Evolutionary conservation across 2,888 invertebrate species (phyloP).

Genomic region (Drosophila planitibia): DNA sequence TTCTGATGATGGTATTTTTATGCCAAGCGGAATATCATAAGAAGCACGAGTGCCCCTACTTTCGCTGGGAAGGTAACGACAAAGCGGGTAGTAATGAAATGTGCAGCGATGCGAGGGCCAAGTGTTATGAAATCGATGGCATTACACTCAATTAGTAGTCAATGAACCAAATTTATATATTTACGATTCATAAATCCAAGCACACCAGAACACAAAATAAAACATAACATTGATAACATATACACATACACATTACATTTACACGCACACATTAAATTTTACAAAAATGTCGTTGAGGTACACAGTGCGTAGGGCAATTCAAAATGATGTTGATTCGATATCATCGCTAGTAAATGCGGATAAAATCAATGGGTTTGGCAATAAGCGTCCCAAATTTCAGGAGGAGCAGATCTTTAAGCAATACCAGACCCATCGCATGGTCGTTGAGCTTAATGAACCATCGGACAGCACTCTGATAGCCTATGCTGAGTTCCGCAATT

Average conservation of each 20-base stretch:
- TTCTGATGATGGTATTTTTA: slow-evolving; percentile 60
- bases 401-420: slow-evolving; percentile 49
- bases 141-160: slow-evolving; percentile 22
- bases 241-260: background rate
- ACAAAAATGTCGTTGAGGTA: slow-evolving; percentile 28
- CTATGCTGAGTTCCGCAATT: slow-evolving; percentile 78
- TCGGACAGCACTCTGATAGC: slow-evolving; percentile 33
- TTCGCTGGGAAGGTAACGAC: slow-evolving; percentile 57
- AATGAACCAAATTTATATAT: slow-evolving; percentile 4
- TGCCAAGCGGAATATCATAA: slow-evolving; percentile 65
- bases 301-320: slow-evolving; percentile 50
- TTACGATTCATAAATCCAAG: slow-evolving; percentile 21
- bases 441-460: slow-evolving; percentile 32
- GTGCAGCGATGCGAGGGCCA: slow-evolving; percentile 48
- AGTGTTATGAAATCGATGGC: slow-evolving; percentile 70
- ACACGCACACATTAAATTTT: slow-evolving; percentile 2
- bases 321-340: slow-evolving; percentile 33
- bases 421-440: slow-evolving; percentile 70
- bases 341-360: slow-evolving; percentile 22
- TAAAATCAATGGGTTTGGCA: slow-evolving; percentile 52
- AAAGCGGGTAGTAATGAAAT: slow-evolving; percentile 11
- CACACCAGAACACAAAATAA: slow-evolving; percentile 5
- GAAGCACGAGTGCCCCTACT: slow-evolving; percentile 71
- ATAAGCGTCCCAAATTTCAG: slow-evolving; percentile 50
- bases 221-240: slow-evolving; percentile 1